These are phyloP conservation scores for Cyprinella venusta DNA, from an alignment of 2,797 vertebrate genomes.

Conservation along the genomic window DNA sequence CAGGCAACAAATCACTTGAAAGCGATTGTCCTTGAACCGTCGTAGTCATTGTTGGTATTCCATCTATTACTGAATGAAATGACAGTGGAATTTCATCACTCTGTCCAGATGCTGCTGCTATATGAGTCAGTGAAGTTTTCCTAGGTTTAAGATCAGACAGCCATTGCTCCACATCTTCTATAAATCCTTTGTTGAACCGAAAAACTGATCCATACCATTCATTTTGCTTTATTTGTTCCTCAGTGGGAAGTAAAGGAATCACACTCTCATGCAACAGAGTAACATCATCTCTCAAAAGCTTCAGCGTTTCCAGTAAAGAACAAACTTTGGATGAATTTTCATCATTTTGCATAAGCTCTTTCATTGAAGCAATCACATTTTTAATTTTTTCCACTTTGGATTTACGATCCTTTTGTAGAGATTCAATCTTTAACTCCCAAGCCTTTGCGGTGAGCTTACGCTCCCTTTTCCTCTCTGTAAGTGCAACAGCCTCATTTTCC, in stretches of 20 bases:
- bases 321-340: background rate
- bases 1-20: background rate
- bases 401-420: background rate
- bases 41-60: too few relatives aligned
- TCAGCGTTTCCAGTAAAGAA: background rate
- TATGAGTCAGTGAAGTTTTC: background rate
- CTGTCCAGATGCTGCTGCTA: background rate
- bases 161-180: conserved; percentile 1
- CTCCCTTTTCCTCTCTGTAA: background rate
- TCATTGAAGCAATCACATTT: background rate
- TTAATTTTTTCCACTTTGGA: conserved; percentile 1
- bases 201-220: background rate
- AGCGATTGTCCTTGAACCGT: background rate
- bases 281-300: conserved; percentile 1
- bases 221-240: background rate
- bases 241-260: background rate
- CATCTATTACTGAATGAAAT: background rate
- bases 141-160: background rate
- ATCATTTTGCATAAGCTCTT: background rate
- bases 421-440: background rate
- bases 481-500: background rate
- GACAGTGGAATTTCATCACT: background rate
- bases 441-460: background rate
- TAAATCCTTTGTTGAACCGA: background rate
- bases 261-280: background rate